Conservation (phyloP, 2,888 invertebrate genomes). For the Pseudococcus viburni region DNA sequence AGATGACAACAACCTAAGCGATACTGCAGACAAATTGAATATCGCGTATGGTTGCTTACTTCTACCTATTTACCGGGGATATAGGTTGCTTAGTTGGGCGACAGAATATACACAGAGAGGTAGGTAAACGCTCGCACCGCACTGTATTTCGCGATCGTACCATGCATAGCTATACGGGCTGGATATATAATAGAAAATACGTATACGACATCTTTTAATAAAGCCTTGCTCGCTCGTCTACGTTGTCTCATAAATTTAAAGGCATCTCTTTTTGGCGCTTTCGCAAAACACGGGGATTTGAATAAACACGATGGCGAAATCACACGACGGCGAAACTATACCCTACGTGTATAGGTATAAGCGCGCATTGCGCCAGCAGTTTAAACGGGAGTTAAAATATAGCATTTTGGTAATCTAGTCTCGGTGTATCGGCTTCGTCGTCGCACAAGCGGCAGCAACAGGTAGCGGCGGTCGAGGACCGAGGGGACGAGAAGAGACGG, state of each 20-base stretch:
- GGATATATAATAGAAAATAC: slow-evolving; percentile 26
- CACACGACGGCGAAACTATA: background rate
- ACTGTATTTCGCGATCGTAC: background rate
- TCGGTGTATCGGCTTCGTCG: slow-evolving; percentile 30
- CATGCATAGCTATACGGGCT: background rate
- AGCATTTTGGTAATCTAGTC: slow-evolving; percentile 37
- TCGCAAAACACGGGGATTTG: slow-evolving; percentile 26
- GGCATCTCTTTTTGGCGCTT: slow-evolving; percentile 13
- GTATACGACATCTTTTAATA: slow-evolving; percentile 41
- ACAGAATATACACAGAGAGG: background rate
- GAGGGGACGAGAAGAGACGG: background rate
- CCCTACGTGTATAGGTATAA: background rate
- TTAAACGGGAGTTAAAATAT: slow-evolving; percentile 19
- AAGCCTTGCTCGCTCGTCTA: slow-evolving; percentile 16
- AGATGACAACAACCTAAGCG: background rate
- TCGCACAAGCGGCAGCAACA: background rate
- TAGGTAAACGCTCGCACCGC: background rate
- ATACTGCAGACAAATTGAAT: slow-evolving; percentile 2
- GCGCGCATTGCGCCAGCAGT: background rate
- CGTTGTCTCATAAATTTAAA: slow-evolving; percentile 46
- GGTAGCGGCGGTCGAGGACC: background rate
- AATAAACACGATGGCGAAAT: slow-evolving; percentile 27
- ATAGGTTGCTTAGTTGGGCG: background rate
- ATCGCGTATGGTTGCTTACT: background rate
- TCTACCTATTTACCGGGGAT: background rate